phyloP scores from a whole-genome alignment of 2,797 vertebrate species.

The Myotis daubentonii region DNA sequence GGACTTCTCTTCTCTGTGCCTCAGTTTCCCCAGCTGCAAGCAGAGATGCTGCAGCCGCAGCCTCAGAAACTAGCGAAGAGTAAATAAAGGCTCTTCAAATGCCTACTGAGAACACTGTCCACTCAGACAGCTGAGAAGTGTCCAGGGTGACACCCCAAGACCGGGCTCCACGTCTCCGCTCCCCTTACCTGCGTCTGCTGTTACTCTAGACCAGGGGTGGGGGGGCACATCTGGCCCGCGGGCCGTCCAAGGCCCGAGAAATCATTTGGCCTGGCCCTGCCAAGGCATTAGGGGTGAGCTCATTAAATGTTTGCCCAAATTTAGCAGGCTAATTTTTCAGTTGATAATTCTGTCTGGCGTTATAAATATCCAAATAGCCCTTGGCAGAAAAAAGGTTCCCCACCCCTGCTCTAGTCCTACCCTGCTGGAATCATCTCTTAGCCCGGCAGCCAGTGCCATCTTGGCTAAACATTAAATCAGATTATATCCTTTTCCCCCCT shows the following conservation, averaged over 20 bases:
- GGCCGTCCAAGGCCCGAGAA: too few species aligned
- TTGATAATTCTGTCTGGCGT: too few species aligned
- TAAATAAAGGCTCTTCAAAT: accelerated
- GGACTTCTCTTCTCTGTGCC: accelerated
- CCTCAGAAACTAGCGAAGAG: not conserved
- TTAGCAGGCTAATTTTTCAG: too few species aligned
- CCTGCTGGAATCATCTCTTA: not conserved
- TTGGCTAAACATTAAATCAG: not conserved
- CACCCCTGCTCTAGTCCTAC: too few species aligned
- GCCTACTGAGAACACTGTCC: accelerated
- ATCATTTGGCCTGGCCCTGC: too few species aligned
- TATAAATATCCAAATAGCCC: too few species aligned
- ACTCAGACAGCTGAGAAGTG: not conserved
- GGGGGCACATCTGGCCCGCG: too few species aligned
- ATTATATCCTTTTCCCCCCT: not conserved
- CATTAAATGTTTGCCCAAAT: too few species aligned
- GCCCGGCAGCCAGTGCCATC: accelerated
- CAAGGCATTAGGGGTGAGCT: too few species aligned
- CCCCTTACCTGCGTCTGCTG: accelerated
- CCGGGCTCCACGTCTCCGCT: not conserved
- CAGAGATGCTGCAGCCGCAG: not conserved
- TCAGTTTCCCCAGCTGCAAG: not conserved
- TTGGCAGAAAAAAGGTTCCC: too few species aligned
- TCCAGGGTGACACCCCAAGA: not conserved
- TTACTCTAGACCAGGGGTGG: not conserved